Evolutionary conservation across 2,797 vertebrate species (phyloP).

Genomic region (Nasua narica): DNA sequence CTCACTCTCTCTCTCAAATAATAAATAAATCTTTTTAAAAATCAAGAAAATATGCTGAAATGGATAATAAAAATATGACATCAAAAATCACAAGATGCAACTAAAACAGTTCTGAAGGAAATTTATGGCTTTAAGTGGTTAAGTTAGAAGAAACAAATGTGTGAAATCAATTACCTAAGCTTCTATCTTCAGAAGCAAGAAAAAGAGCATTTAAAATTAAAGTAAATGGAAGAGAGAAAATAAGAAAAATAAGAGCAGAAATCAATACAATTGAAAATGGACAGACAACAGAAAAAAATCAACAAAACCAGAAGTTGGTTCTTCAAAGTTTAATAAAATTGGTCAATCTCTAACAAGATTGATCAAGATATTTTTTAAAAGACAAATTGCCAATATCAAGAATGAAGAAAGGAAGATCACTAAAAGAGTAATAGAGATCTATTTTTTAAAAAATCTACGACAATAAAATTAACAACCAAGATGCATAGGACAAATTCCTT

Average conservation of each 20-base stretch:
- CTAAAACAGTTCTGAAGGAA: background rate
- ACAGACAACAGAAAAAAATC: background rate
- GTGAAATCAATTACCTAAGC: background rate
- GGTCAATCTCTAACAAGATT: background rate
- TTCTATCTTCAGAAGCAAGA: background rate
- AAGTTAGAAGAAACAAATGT: background rate
- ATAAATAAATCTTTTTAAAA: background rate
- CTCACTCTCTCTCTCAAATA: background rate
- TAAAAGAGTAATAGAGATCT: background rate
- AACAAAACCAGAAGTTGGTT: background rate
- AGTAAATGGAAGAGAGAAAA: background rate
- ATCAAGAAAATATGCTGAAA: background rate
- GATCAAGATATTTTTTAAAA: background rate
- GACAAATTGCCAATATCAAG: background rate
- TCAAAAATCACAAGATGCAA: background rate
- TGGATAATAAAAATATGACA: background rate
- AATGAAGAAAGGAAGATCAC: background rate
- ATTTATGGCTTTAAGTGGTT: background rate
- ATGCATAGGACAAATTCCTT: background rate
- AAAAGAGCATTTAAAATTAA: background rate
- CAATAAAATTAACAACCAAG: background rate
- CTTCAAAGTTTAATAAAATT: background rate
- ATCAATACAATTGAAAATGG: background rate
- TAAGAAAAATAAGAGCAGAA: background rate
- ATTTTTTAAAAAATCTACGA: background rate